These are phyloP conservation scores for Halictus quadricinctus DNA, from an alignment of 2,888 invertebrate genomes.

Conservation along the genomic window DNA sequence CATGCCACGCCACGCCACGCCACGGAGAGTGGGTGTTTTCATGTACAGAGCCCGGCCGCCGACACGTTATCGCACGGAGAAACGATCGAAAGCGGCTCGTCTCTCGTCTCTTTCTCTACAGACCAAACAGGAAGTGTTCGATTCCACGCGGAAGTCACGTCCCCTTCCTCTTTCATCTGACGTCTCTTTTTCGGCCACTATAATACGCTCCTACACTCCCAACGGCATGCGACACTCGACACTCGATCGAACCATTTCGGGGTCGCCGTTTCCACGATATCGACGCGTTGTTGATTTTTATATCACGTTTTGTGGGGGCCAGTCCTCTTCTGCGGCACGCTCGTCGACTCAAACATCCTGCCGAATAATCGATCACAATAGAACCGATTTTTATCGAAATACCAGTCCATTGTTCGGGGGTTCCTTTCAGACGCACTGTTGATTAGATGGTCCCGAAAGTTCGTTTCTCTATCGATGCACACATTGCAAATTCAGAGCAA, in stretches of 20 bases:
- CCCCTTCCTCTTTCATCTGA: slow-evolving; percentile 3
- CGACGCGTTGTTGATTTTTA: neutral
- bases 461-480: too few species aligned
- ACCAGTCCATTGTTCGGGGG: too few species aligned
- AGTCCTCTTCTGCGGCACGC: too few species aligned
- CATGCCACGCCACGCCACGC: neutral
- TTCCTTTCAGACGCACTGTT: too few species aligned
- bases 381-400: too few species aligned
- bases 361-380: too few species aligned
- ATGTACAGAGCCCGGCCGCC: slow-evolving; percentile 25
- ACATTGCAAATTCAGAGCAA: too few species aligned
- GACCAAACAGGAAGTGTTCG: slow-evolving; percentile 50
- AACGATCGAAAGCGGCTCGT: slow-evolving; percentile 34
- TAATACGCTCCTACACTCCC: neutral
- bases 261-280: neutral
- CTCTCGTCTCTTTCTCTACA: neutral
- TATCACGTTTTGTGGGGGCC: too few species aligned
- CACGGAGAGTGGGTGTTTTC: slow-evolving; percentile 50
- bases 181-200: neutral
- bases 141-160: slow-evolving; percentile 47
- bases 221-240: neutral
- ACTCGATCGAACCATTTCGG: neutral
- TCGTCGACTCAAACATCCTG: too few species aligned
- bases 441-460: too few species aligned
- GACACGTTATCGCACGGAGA: slow-evolving; percentile 46